Evolutionary conservation across 2,888 invertebrate genomes (phyloP).

Genomic region (Acronicta leporina): DNA sequence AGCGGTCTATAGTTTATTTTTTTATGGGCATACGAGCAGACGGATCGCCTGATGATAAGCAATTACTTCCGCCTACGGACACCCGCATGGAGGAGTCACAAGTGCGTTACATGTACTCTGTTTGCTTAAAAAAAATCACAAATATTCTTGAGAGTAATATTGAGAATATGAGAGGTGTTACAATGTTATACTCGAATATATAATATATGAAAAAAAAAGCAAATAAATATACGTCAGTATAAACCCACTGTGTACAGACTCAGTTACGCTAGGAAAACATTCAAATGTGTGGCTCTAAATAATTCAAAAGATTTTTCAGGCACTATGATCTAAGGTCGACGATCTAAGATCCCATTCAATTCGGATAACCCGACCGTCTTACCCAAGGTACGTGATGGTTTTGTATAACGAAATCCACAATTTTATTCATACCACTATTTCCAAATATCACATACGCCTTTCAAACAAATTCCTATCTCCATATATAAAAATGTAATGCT

Average conservation of each 20-base stretch:
- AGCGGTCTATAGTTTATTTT: no score
- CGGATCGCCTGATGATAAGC: no score
- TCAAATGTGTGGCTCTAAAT: conserved; percentile 3
- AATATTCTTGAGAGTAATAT: no score
- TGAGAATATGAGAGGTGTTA: no score
- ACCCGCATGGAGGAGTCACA: no score
- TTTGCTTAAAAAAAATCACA: no score
- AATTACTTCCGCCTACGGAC: no score
- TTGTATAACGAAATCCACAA: neutral
- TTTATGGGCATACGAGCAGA: no score
- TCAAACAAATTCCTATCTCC: neutral
- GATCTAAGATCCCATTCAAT: conserved; percentile 15
- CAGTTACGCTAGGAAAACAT: neutral
- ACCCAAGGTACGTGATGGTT: conserved; percentile 1
- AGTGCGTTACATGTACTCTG: no score
- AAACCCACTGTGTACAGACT: neutral
- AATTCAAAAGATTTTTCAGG: conserved; percentile 1
- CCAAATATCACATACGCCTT: neutral
- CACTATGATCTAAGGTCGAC: neutral
- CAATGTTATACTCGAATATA: no score
- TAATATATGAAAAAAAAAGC: neutral
- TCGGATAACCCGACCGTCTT: neutral
- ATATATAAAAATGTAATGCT: neutral
- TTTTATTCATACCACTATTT: conserved; percentile 9
- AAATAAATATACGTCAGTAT: no score